phyloP scores from a whole-genome alignment of 2,888 invertebrate species.

The Trachelus troglodyta region DNA sequence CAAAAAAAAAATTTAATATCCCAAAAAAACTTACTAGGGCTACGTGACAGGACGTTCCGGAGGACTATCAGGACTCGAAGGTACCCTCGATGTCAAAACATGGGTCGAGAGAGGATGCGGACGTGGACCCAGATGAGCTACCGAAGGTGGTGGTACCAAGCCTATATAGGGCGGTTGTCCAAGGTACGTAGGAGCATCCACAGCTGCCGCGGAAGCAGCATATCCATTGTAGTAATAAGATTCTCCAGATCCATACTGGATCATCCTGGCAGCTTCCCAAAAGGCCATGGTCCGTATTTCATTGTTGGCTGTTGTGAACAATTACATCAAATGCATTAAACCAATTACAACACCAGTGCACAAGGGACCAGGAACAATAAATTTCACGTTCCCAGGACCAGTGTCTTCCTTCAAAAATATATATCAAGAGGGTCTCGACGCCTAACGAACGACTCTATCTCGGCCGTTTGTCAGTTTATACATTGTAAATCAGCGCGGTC shows the following conservation, averaged over 20 bases:
- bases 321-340: conserved; percentile 3
- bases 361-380: neutral
- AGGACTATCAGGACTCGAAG: conserved; percentile 44
- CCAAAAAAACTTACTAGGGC: conserved; percentile 44
- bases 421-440: neutral
- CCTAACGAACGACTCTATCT: neutral
- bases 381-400: neutral
- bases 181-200: conserved; percentile 50
- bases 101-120: conserved; percentile 38
- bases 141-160: conserved; percentile 34
- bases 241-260: conserved; percentile 20
- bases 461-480: neutral
- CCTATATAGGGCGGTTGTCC: conserved; percentile 51
- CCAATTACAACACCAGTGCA: neutral
- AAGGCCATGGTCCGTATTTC: conserved; percentile 46
- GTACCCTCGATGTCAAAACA: conserved; percentile 35
- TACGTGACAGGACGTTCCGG: conserved; percentile 48
- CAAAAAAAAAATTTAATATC: neutral
- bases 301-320: conserved; percentile 36
- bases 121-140: conserved; percentile 34
- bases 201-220: conserved; percentile 22
- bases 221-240: conserved; percentile 16
- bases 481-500: neutral
- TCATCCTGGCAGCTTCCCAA: conserved; percentile 39
- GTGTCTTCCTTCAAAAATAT: neutral